Base-by-base conservation (phyloP, 2,888 invertebrate species). In the Sericinus montela region DNA sequence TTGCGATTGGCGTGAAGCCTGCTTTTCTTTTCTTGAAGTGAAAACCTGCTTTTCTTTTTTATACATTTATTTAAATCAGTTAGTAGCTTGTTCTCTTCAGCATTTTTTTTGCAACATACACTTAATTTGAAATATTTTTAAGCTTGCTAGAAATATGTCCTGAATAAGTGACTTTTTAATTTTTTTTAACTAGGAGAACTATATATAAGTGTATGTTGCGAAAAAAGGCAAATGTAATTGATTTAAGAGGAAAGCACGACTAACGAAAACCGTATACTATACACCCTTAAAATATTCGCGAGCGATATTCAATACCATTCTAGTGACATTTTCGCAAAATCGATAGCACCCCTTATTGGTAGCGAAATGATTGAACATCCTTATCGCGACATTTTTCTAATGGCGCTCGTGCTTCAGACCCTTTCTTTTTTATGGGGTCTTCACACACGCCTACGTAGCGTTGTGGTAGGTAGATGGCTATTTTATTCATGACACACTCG, bases 321-420 rank as follows among this genome's bases (percentile, higher is more conserved):
- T 23, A 68, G 73, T 82, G 85, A 80, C 84, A 85, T 86, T 86
- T 83, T 80, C 71, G 75, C 78, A 80, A 84, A 88, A 88, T 87
- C 87, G 88, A 88, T 88, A 80, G 55, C 84, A 59, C 80, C 88
- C 87, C 87, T 85, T 86, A 88, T 88, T 86, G 88, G 87, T 82
- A 83, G 65, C 84, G 74, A 87, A 87, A 88, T 88, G 88, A 87
- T 88, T 87, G 87, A 88, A 87, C 86, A 86, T 87, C 84, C 85
- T 78, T 86, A 88, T 86, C 86, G 85, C 79, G 86, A 87, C 84
- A 83, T 87, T 88, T 86, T 87, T 87, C 85, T 87, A 88, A 88
- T 87, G 88, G 87, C 73, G 75, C 75, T 73, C 79, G 75, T 78
- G 85, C 82, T 82, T 78, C 80, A 77, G 82, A 80, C 84, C 88